These are phyloP conservation scores for Psittacula cyanocephala DNA, from an alignment of 2,113 vertebrate species.

Conservation along the genomic window DNA sequence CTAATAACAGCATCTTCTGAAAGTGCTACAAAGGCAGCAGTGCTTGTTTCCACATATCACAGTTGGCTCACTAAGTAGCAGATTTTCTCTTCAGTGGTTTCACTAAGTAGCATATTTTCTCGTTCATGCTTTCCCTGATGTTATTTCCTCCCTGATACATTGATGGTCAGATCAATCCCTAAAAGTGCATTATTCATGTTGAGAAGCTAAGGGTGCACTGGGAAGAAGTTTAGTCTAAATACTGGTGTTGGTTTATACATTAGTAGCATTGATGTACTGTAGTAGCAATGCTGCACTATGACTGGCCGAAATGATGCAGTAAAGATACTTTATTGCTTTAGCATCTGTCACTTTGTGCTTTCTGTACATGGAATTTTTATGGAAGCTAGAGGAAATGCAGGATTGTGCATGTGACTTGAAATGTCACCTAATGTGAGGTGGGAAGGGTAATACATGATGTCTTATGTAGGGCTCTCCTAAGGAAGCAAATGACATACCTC, in stretches of 20 bases:
- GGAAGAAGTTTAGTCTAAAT: not conserved
- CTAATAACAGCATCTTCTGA: not conserved
- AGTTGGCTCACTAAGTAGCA: not conserved
- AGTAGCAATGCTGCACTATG: not conserved
- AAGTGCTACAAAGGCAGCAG: not conserved
- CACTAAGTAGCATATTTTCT: not conserved
- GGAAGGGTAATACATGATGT: not conserved
- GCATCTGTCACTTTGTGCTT: not conserved
- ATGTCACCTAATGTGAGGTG: not conserved
- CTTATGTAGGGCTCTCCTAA: not conserved
- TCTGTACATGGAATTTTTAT: not conserved
- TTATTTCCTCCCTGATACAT: not conserved
- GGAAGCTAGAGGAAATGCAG: not conserved
- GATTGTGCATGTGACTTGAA: not conserved
- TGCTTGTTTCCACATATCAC: not conserved
- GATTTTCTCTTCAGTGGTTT: not conserved
- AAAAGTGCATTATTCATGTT: not conserved
- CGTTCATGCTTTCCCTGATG: not conserved
- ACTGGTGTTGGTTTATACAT: not conserved
- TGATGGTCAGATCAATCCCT: not conserved
- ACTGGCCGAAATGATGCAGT: not conserved
- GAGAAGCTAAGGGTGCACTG: not conserved
- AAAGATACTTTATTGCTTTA: not conserved
- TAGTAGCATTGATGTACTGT: accelerated
- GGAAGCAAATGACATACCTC: not conserved